Conservation (phyloP, 2,888 invertebrate genomes). For the Meganola albula region DNA sequence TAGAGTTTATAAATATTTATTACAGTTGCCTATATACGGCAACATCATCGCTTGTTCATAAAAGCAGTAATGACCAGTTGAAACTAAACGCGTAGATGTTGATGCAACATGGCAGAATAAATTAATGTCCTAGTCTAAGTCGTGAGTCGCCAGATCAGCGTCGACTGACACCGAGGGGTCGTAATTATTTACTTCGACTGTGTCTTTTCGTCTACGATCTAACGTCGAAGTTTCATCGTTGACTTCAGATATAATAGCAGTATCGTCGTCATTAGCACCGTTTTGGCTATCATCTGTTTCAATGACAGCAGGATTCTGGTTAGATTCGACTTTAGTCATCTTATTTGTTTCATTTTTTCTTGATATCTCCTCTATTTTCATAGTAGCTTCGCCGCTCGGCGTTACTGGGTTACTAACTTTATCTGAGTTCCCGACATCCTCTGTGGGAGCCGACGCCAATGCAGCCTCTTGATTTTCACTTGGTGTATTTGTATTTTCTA, state of each 20-base stretch:
- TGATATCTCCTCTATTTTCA: slow-evolving; percentile 60
- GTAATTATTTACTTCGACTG: slow-evolving; percentile 28
- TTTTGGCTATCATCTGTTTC: too few relatives aligned
- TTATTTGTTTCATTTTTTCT: slow-evolving; percentile 42
- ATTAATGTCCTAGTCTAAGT: slow-evolving; percentile 51
- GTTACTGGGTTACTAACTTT: slow-evolving; percentile 34
- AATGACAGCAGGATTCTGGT: slow-evolving; percentile 35
- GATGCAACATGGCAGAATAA: slow-evolving; percentile 36
- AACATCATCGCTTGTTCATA: slow-evolving; percentile 38
- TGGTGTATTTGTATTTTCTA: slow-evolving; percentile 37
- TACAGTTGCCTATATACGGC: too few relatives aligned
- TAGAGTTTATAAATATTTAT: slow-evolving; percentile 17
- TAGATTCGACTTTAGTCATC: slow-evolving; percentile 29
- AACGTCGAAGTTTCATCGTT: slow-evolving; percentile 44
- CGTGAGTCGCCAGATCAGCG: slow-evolving; percentile 34
- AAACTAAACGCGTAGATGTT: slow-evolving; percentile 37
- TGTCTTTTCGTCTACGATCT: slow-evolving; percentile 59
- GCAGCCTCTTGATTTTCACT: slow-evolving; percentile 36
- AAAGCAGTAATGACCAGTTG: slow-evolving; percentile 43
- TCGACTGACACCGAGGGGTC: slow-evolving; percentile 34
- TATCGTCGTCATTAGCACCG: slow-evolving; percentile 25
- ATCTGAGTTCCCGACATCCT: slow-evolving; percentile 30
- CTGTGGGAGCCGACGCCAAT: slow-evolving; percentile 21
- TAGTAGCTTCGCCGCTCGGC: slow-evolving; percentile 32
- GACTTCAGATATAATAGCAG: slow-evolving; percentile 25